Evolutionary conservation across 1,140 invertebrate species (phyloP).

Genomic region (honey bee (Apis mellifera)): DNA sequence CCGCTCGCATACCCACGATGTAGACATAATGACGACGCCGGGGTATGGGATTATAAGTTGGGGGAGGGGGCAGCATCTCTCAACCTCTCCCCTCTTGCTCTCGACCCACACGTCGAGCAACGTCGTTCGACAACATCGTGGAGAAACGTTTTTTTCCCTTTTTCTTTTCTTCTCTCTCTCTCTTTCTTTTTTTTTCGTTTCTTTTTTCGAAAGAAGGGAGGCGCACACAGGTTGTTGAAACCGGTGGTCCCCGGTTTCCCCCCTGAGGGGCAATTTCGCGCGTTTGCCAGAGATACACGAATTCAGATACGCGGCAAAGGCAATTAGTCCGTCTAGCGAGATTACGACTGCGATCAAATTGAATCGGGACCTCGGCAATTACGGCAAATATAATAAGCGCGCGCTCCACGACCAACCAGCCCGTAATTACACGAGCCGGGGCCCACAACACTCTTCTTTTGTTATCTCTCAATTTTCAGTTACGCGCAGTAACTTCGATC

Average conservation of each 20-base stretch:
- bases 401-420: constrained; percentile 26
- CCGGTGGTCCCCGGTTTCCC: background rate
- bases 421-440: constrained; percentile 37
- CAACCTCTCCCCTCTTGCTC: background rate
- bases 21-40: constrained; percentile 75
- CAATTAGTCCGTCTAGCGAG: constrained; percentile 51
- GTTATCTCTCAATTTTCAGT: constrained; percentile 51
- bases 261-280: constrained; percentile 34
- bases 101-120: too few species aligned
- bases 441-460: constrained; percentile 33
- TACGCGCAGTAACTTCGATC: constrained; percentile 16
- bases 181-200: too few species aligned
- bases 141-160: too few species aligned
- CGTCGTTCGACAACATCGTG: background rate
- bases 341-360: constrained; percentile 53
- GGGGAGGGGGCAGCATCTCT: constrained; percentile 50
- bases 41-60: constrained; percentile 69
- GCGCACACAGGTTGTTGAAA: background rate
- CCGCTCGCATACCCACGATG: constrained; percentile 69
- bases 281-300: constrained; percentile 46
- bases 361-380: constrained; percentile 50
- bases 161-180: too few species aligned
- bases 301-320: constrained; percentile 45
- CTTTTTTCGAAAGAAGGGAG: background rate
- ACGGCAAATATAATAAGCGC: constrained; percentile 50